phyloP scores from a whole-genome alignment of 2,113 vertebrate species.

The Lethenteron camtschaticum region DNA sequence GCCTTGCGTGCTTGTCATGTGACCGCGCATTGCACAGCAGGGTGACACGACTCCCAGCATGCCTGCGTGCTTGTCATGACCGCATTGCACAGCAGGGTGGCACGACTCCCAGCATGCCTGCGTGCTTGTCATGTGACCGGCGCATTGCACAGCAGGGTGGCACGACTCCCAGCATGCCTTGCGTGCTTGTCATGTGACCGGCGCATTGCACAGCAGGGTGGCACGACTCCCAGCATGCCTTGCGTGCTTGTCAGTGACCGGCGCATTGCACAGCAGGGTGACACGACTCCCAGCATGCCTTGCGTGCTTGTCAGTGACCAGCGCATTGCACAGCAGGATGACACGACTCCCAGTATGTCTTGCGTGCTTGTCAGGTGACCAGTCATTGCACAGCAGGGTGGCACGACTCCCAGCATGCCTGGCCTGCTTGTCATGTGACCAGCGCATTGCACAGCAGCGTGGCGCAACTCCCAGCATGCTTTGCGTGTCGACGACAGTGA shows the following conservation, averaged over 20 bases:
- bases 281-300: background rate
- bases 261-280: background rate
- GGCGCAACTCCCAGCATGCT: background rate
- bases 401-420: background rate
- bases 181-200: background rate
- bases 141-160: background rate
- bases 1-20: background rate
- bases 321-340: background rate
- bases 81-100: background rate
- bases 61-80: background rate
- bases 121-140: too few species aligned
- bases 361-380: background rate
- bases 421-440: background rate
- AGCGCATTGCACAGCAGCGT: background rate
- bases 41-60: background rate
- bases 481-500: background rate
- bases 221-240: background rate
- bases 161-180: background rate
- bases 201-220: background rate
- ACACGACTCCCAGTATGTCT: background rate
- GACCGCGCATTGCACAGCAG: background rate
- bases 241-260: background rate
- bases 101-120: background rate
- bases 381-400: background rate
- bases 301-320: background rate